phyloP scores from a whole-genome alignment of 2,797 vertebrate species.

The Sylvia borin region DNA sequence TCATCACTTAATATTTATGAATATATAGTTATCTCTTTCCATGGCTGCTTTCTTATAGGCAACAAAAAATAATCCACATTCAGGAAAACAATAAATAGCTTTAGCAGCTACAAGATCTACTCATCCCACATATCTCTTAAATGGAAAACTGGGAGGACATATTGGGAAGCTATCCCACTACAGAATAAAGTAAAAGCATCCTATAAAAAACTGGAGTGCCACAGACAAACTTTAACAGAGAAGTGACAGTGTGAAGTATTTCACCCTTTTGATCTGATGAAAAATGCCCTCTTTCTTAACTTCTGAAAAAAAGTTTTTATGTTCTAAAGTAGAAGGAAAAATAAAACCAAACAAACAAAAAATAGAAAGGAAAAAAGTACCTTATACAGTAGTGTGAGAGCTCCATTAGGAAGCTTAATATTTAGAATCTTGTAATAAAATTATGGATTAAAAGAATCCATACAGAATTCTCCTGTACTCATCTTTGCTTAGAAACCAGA shows the following conservation, averaged over 20 bases:
- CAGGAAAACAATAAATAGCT: slow-evolving; percentile 30
- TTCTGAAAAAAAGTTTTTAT: neutral
- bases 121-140: neutral
- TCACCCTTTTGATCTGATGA: neutral
- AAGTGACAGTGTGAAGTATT: neutral
- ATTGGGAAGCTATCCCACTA: neutral
- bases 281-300: neutral
- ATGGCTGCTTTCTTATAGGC: neutral
- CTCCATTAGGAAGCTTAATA: neutral
- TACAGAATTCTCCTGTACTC: neutral
- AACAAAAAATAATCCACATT: neutral
- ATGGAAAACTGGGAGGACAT: slow-evolving; percentile 1
- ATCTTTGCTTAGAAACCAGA: neutral
- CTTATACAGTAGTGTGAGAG: neutral
- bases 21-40: neutral
- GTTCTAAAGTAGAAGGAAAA: neutral
- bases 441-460: neutral
- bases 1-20: no score
- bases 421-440: neutral
- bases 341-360: neutral
- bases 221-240: neutral
- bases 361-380: no score
- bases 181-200: neutral
- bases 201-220: neutral
- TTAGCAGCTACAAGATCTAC: neutral